Evolutionary conservation across 2,797 vertebrate genomes (phyloP).

Genomic region (Oophaga sylvatica): DNA sequence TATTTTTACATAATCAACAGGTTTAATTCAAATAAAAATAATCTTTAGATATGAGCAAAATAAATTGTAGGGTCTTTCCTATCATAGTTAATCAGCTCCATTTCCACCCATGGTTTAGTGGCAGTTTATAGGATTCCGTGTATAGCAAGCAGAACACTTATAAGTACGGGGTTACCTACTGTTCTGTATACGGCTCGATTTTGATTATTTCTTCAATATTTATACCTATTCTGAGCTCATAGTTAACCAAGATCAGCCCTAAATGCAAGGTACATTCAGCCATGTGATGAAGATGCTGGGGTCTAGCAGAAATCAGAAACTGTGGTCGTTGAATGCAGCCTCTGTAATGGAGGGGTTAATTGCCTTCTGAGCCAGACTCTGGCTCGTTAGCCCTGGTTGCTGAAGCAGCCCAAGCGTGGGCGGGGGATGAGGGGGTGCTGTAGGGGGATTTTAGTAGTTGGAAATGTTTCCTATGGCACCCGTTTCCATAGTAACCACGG

Average conservation of each 20-base stretch:
- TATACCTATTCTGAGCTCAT: neutral
- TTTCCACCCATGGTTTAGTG: neutral
- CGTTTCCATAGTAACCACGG: conserved; percentile 55
- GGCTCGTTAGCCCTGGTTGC: conserved; percentile 61
- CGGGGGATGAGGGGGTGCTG: conserved; percentile 53
- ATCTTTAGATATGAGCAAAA: neutral
- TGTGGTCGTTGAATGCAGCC: conserved; percentile 30
- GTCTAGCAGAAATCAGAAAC: neutral
- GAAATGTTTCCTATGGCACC: conserved; percentile 61
- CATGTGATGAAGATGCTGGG: neutral
- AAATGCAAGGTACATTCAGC: neutral
- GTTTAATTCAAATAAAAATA: neutral
- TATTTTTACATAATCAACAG: neutral
- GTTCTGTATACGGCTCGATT: neutral
- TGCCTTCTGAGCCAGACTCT: conserved; percentile 54
- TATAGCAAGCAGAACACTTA: conserved; percentile 5
- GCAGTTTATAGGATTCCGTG: neutral
- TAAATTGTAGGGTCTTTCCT: neutral
- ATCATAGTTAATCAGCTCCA: neutral
- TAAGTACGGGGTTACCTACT: neutral
- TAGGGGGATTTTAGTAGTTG: conserved; percentile 56
- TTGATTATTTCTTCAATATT: neutral
- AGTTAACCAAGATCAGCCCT: neutral
- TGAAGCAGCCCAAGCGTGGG: conserved; percentile 61
- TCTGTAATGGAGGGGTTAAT: conserved; percentile 58